Percentiles rank a stretch among this genome's conserved stretches.
Conservation (phyloP, 2,797 vertebrate species). For the Falco concolor region DNA sequence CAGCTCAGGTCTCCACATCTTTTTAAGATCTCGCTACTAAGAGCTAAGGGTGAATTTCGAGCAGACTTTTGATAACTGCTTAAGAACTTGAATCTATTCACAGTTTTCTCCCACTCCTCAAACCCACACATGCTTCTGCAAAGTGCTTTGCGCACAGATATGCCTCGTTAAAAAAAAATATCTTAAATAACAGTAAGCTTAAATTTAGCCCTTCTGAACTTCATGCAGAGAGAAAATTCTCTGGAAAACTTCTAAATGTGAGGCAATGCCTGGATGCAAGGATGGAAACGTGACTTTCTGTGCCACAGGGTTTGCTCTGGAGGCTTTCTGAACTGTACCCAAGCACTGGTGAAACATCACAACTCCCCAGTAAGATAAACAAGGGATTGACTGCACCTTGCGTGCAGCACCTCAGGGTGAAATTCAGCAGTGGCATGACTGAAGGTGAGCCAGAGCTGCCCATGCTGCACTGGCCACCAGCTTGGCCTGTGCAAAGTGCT, state of each 20-base stretch:
- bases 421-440: not conserved
- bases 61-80: not conserved
- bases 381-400: not conserved
- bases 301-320: not conserved
- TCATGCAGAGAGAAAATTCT: not conserved
- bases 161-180: not conserved
- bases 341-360: not conserved
- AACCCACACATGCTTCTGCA: not conserved
- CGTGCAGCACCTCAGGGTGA: not conserved
- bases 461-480: accelerated
- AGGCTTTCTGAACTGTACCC: not conserved
- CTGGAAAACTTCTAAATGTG: not conserved
- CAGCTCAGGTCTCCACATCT: not conserved
- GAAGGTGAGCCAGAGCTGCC: not conserved
- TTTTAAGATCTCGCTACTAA: not conserved
- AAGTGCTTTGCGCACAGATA: not conserved
- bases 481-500: no score
- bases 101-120: conserved; percentile 13
- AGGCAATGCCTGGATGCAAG: not conserved
- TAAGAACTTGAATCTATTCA: not conserved
- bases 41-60: not conserved
- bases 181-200: not conserved
- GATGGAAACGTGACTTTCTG: not conserved
- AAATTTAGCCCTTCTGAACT: not conserved
- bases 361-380: not conserved